Evolutionary conservation across 2,888 invertebrate genomes (phyloP), one percentile per base, ranked within the genome.

Genomic region (Drosophila prostipennis): DNA sequence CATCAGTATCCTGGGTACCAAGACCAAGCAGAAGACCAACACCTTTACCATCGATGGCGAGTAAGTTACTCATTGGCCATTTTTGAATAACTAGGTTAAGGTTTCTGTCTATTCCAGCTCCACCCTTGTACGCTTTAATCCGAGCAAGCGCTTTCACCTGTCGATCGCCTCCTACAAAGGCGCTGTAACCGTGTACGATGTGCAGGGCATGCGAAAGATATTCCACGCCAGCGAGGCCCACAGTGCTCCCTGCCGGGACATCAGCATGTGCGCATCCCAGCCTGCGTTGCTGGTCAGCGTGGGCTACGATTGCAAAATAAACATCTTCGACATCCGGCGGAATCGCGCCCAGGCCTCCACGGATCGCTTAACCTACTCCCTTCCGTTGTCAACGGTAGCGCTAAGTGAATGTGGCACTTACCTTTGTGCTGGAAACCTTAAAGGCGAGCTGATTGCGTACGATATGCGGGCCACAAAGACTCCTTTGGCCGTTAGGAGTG

Each of bases 221-320:
- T 91, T 90, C 49, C 78, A 89, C 34, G 74, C 86, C 0, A 54
- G 64, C 7, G 89, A 91, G 46, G 90, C 90, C 1, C 92, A 92
- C 67, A 76, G 74, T 16, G 90, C 92, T 1, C 91, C 92, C 1
- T 92, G 92, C 45, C 89, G 90, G 2, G 92, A 92, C 72, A 67
- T 92, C 6, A 90, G 87, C 63, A 91, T 91, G 89, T 90, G 89
- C 14, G 78, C 82, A 5, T 71, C 78, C 0, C 72, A 81, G 40
- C 91, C 92, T 0, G 87, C 91, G 53, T 71, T 89, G 23, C 73
- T 92, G 49, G 76, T 92, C 42, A 91, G 89, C 61, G 91, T 90
- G n/a, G 92, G 92, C 1, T 92, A 90, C 55, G 92, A 92, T 70
- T 91, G 90, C 61, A 76, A 87, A 10, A 88, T 92, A 6, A 92